Evolutionary conservation across 2,113 vertebrate species (phyloP).

Genomic region (Clarias macrocephalus): DNA sequence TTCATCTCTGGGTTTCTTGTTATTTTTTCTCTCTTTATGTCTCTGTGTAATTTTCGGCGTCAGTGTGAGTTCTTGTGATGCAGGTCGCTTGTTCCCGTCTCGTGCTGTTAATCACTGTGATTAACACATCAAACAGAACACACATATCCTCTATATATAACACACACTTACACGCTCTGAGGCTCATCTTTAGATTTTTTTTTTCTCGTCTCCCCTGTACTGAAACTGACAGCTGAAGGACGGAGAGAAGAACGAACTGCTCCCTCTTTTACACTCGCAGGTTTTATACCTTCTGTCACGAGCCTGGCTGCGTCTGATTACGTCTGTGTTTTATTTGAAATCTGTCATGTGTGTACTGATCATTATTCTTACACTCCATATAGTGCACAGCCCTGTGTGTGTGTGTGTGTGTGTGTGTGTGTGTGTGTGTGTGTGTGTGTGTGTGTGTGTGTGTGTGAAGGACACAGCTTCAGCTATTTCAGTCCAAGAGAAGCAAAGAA

Average conservation of each 20-base stretch:
- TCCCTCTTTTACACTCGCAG: neutral
- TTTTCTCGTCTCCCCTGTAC: neutral
- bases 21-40: constrained; percentile 29
- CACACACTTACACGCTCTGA: constrained; percentile 14
- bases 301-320: neutral
- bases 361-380: neutral
- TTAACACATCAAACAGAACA: constrained; percentile 20
- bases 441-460: neutral
- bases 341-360: neutral
- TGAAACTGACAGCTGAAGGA: constrained; percentile 1
- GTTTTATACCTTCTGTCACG: neutral
- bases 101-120: constrained; percentile 11
- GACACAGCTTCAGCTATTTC: neutral
- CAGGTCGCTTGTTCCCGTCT: neutral
- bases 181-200: neutral
- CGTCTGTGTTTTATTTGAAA: neutral
- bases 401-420: constrained; percentile 10
- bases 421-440: neutral
- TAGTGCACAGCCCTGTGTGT: neutral
- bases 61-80: neutral
- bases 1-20: neutral
- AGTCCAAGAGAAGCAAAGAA: neutral
- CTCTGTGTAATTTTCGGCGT: constrained; percentile 22
- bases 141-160: constrained; percentile 24
- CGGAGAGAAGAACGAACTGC: neutral